A percentile compares a stretch with the other conserved stretches of the same genome.
phyloP scores from a whole-genome alignment of 2,113 vertebrate species.

The Alosa alosa region DNA sequence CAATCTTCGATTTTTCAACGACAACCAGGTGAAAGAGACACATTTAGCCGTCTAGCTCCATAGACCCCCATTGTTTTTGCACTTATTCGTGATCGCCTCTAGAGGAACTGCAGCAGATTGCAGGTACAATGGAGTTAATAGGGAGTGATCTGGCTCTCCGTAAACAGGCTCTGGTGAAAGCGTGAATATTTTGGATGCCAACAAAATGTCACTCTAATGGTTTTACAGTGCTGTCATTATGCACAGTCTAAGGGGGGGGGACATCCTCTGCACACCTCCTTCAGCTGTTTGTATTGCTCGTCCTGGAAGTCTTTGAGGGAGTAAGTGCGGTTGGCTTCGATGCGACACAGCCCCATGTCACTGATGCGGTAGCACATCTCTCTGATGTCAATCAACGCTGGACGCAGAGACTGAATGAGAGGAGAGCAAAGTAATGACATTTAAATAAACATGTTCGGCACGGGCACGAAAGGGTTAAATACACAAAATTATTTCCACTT shows the following conservation, averaged over 20 bases:
- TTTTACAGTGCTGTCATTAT: background rate
- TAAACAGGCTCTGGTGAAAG: too few species aligned
- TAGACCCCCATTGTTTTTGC: too few species aligned
- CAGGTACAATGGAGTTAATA: too few species aligned
- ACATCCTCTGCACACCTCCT: conserved; percentile 64
- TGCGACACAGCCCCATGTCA: conserved; percentile 69
- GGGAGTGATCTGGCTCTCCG: too few species aligned
- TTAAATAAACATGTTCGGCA: too few species aligned
- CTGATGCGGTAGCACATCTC: conserved; percentile 78
- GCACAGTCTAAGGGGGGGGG: conserved; percentile 6
- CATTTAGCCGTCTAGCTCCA: too few species aligned
- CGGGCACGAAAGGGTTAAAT: too few species aligned
- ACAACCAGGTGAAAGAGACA: too few species aligned
- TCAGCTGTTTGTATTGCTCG: conserved; percentile 64
- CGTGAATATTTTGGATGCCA: background rate
- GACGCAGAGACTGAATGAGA: conserved; percentile 69
- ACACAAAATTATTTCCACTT: background rate
- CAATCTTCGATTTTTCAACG: too few species aligned
- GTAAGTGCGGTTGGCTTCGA: conserved; percentile 72
- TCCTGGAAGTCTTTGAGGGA: conserved; percentile 75
- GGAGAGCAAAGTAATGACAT: background rate
- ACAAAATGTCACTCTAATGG: background rate
- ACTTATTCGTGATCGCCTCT: too few species aligned
- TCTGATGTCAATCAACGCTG: conserved; percentile 78
- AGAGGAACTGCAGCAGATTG: too few species aligned